Conservation (phyloP, 2,113 vertebrate genomes). For the Nerophis lumbriciformis region DNA sequence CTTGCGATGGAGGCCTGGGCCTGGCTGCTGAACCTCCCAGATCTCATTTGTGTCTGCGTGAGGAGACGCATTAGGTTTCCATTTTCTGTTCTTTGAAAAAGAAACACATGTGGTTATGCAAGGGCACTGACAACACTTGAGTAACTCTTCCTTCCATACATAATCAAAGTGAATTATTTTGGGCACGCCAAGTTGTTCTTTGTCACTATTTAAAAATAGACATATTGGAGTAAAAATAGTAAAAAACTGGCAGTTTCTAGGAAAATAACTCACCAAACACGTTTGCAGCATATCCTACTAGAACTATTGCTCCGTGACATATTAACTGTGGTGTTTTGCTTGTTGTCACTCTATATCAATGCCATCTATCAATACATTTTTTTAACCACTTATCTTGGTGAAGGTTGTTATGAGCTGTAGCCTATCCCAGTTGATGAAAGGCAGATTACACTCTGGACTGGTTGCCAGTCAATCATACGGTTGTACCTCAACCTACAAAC, state of each 20-base stretch:
- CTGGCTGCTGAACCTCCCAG: slow-evolving; percentile 37
- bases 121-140: background rate
- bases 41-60: slow-evolving; percentile 21
- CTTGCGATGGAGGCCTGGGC: slow-evolving; percentile 30
- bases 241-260: background rate
- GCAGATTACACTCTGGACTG: too few species aligned
- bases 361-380: too few species aligned
- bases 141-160: background rate
- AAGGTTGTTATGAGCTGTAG: too few species aligned
- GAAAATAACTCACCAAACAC: background rate
- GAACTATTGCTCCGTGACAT: background rate
- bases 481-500: too few species aligned
- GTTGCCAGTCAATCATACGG: too few species aligned
- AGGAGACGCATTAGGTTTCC: slow-evolving; percentile 13
- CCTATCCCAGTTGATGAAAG: too few species aligned
- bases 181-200: background rate
- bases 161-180: slow-evolving; percentile 11
- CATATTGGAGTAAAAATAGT: background rate
- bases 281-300: background rate
- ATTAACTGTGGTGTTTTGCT: too few species aligned
- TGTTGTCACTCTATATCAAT: too few species aligned
- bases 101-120: background rate
- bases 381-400: too few species aligned
- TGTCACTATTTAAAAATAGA: slow-evolving; percentile 9
- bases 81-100: slow-evolving; percentile 1